Evolutionary conservation across 2,888 invertebrate species (phyloP).

Genomic region (Sinopyrophorus schimmeli): DNA sequence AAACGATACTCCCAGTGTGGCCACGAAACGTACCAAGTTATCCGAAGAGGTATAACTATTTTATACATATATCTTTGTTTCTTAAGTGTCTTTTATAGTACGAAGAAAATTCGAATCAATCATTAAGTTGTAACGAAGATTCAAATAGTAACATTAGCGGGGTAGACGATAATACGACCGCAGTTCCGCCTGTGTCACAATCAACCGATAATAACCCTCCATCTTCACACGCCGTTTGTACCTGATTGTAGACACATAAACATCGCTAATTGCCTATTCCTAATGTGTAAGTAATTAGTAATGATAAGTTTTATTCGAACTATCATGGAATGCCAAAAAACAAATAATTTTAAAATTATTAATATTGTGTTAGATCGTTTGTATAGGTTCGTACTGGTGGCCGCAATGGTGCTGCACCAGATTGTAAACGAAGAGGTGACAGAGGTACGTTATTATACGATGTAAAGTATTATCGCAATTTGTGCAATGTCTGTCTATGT

Average conservation of each 20-base stretch:
- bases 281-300: slow-evolving; percentile 18
- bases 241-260: slow-evolving; percentile 43
- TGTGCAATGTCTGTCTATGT: slow-evolving; percentile 42
- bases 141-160: slow-evolving; percentile 54
- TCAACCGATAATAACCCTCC: slow-evolving; percentile 30
- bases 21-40: slow-evolving; percentile 44
- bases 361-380: slow-evolving; percentile 28
- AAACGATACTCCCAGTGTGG: slow-evolving; percentile 37
- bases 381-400: slow-evolving; percentile 15
- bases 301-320: no score
- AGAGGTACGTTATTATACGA: slow-evolving; percentile 13
- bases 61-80: not conserved
- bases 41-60: slow-evolving; percentile 44
- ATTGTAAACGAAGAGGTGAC: slow-evolving; percentile 7
- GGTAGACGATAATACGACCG: no score
- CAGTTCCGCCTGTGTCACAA: slow-evolving; percentile 1
- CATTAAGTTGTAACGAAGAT: slow-evolving; percentile 55
- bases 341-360: no score
- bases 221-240: slow-evolving; percentile 46
- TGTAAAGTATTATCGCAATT: slow-evolving; percentile 55
- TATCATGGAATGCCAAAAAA: no score
- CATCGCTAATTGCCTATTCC: slow-evolving; percentile 10
- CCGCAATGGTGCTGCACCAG: slow-evolving; percentile 2
- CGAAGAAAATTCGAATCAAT: slow-evolving; percentile 56
- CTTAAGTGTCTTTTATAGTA: slow-evolving; percentile 44